phyloP scores from a whole-genome alignment of 2,888 invertebrate genomes.

The Copidosoma aretas region DNA sequence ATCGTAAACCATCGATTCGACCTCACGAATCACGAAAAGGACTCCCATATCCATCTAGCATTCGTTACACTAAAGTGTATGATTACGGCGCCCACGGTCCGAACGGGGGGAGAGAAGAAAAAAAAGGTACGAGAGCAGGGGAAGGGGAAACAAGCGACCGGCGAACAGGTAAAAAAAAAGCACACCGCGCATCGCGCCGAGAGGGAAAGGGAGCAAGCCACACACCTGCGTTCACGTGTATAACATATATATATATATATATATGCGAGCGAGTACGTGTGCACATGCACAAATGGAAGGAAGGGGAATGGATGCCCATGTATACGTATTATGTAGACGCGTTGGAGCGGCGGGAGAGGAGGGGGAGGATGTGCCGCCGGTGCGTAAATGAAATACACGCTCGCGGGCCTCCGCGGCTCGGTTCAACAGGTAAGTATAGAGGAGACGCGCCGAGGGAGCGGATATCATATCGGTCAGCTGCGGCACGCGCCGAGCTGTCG shows the following conservation, averaged over 20 bases:
- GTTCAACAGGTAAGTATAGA: constrained; percentile 4
- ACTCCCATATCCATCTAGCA: too few relatives aligned
- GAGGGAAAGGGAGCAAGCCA: constrained; percentile 6
- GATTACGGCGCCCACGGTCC: neutral
- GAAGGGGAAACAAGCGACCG: neutral
- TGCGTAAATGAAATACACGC: neutral
- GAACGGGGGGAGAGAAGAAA: neutral
- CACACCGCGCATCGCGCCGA: neutral
- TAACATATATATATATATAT: neutral
- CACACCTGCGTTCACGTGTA: too few relatives aligned
- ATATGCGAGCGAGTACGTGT: neutral
- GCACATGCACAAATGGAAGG: constrained; percentile 17
- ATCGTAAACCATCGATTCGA: too few relatives aligned
- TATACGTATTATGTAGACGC: too few relatives aligned
- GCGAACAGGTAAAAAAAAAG: neutral
- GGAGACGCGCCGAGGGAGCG: constrained; percentile 1
- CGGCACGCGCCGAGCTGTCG: constrained; percentile 8
- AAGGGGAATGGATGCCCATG: too few relatives aligned
- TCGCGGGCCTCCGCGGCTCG: neutral
- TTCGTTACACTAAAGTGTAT: too few relatives aligned
- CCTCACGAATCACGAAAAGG: too few relatives aligned
- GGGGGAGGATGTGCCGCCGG: neutral
- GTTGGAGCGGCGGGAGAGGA: too few relatives aligned
- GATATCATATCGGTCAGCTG: constrained; percentile 42
- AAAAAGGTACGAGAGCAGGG: neutral